Evolutionary conservation across 1,140 invertebrate genomes (phyloP), one percentile per base, ranked within the genome.

Genomic region (Pachypeltis micranthus): DNA sequence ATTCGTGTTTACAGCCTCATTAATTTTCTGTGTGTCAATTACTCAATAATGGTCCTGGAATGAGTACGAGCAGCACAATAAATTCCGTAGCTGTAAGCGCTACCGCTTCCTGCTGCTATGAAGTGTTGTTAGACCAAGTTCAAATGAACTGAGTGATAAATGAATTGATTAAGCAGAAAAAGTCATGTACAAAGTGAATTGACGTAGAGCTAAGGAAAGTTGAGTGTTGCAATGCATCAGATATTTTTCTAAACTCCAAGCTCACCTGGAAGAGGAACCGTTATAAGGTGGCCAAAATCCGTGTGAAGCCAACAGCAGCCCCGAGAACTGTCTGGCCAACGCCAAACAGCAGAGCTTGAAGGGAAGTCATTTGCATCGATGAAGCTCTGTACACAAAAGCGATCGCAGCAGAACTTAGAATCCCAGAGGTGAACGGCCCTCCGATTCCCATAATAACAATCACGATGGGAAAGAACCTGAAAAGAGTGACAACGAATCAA

Each of bases 331-430:
- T 96, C 75, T 96, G 93, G 64, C 91, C 92, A 44, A 93, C 84
- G 57, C 93, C 93, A 90, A 91, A 96, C 59, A 95, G 80, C 70
- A 94, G 81, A 28, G 92, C 91, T 77, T 95, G 91, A 58, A 93
- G 81, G 23, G 90, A 88, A 62, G 85, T 82, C 91, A 96, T 93
- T 70, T 85, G 82, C 74, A 93, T 81, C 71, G 84, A 85, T 26
- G 92, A 90, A 63, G 90, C 89, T 68, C 88, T 80, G 74, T 95
- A 96, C 44, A 96, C 91, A 73, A 93, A 93, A 34, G 93, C 91
- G 39, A 96, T 85, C n/a, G 88, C 88, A 24, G 92, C 92, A 79
- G 91, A 94, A 71, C 87, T 94, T 2, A 93, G 80, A 23, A 91
- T 85, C 26, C 92, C 92, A 16, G 89, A 90, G 58, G 90, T 90